A percentile compares a stretch with the other conserved stretches of the same genome.
Evolutionary conservation across 1,140 invertebrate species (phyloP).

Genomic region (Ceratoteleas bidentatus): DNA sequence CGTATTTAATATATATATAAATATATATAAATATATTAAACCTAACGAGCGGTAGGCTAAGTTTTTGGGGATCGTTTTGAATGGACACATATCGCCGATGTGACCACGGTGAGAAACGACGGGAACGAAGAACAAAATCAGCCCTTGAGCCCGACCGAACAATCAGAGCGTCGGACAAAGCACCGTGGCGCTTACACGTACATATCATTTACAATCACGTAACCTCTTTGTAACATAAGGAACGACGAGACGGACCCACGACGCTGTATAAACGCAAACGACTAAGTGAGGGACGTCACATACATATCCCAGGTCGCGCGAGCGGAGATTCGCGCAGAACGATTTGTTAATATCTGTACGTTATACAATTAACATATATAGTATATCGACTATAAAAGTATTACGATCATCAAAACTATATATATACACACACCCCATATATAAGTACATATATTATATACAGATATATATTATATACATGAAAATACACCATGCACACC

Average conservation of each 20-base stretch:
- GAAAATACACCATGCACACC: conserved; percentile 66
- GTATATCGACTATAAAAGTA: conserved; percentile 69
- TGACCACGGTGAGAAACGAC: background rate
- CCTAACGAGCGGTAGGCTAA: conserved; percentile 23
- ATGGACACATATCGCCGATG: conserved; percentile 35
- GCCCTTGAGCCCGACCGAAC: background rate
- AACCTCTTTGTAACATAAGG: conserved; percentile 65
- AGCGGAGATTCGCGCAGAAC: conserved; percentile 70
- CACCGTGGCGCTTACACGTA: conserved; percentile 47
- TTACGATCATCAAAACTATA: conserved; percentile 46
- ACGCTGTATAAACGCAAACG: conserved; percentile 56
- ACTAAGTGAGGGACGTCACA: conserved; percentile 58
- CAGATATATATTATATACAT: conserved; percentile 70
- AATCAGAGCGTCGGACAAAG: conserved; percentile 8
- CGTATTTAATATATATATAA: conserved; percentile 37
- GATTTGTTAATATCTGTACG: conserved; percentile 73
- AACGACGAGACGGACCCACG: conserved; percentile 20
- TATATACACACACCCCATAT: conserved; percentile 40
- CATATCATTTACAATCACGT: conserved; percentile 73
- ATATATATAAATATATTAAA: too few species aligned
- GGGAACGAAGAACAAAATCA: background rate
- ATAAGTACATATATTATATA: conserved; percentile 72
- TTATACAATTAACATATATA: conserved; percentile 71
- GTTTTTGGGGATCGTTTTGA: conserved; percentile 28
- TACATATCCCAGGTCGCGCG: conserved; percentile 72